Evolutionary conservation across 2,888 invertebrate species (phyloP), one percentile per base, ranked within the genome.

Genomic region (Odontomyia ornata): DNA sequence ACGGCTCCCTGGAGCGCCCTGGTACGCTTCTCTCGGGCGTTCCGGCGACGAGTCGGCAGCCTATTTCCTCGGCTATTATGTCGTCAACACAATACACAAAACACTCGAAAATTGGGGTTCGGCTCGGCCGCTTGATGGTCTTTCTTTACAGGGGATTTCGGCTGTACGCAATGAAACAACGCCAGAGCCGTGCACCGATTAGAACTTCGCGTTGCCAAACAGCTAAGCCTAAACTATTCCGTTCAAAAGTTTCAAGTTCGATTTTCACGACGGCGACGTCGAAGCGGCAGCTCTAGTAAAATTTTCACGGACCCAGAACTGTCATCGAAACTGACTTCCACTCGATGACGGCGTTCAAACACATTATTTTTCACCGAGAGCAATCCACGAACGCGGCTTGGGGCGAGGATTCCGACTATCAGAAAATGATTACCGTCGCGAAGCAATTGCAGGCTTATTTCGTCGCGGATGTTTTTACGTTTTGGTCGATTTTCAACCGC

Each of bases 281-380:
- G 27, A 36, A 56, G 27, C 65, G 64, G 46, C 76, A 75, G 67
- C 36, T 75, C 75, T 77, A 76, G 57, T 65, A 65, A 78, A 76
- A 71, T 71, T 76, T 76, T 73, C 69, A 75, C 79, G 76, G 78
- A 77, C 78, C 77, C 78, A 78, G 76, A 78, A 64, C 79, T 78
- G 79, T 79, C 79, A 79, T 18, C 73, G 73, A 21, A 67, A 43
- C 36, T 18, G 67, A 73, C 36, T 73, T 72, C 57, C 73, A 73
- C 73, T 73, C 57, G 60, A 36, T 52, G 69, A 57, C 73, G 57
- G 73, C 73, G 73, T 73, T 57, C 73, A 60, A 60, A 73, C 60
- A 60, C 73, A 73, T 73, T 21, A 23, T 47, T 73, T 73, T 56
- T 5, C 72, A 36, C 57, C 36, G 46, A 13, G 15, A 23, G 21